Evolutionary conservation across 35 echinoderm and acorn worm genomes (phyloP), one percentile per base, ranked within the genome.

Genomic region (Apostichopus parvimensis): DNA sequence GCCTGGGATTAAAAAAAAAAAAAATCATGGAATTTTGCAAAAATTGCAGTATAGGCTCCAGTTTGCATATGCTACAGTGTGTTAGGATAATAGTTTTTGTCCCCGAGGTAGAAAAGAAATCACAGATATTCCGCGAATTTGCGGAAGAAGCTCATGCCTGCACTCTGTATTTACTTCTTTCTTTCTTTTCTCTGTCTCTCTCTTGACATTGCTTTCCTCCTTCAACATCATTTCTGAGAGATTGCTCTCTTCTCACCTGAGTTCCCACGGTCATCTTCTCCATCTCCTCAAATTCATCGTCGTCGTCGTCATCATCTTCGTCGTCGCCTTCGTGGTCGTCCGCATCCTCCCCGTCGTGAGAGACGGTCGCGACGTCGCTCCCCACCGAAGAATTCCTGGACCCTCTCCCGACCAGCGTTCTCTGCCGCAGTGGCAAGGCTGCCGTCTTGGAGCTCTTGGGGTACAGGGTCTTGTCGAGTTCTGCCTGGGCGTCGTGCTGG

Each of bases 401-500:
- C 6, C 57, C 22, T 66, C 62, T 88, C 61, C 21, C 86, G 23
- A 72, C 61, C 18, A 53, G 45, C 6, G 7, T 84, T 15, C 58
- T 56, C 4, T 22, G 45, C 52, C 62, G 58, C 1, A 73, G 9
- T 12, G n/a, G 9, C 21, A 88, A 22, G 57, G 68, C 86, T 72
- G 86, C 17, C 0, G 23, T 66, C 34, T 88, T 88, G 6, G 86
- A 10, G 52, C 11, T 25, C 64, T 72, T 68, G 8, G 22, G 57
- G 24, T 88, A 57, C 25, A 23, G 68, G 6, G 34, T 8, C 18
- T 73, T 88, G 17, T 88, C 86, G 12, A 24, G 24, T 26, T 88
- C 86, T 24, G 86, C 86, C 14, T 88, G 86, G 2, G 62, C 86
- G 28, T 88, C 86, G 64, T 88, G 86, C 22, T 65, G 61, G 6